These are phyloP conservation scores for Lithobates sylvaticus DNA, from an alignment of 2,797 vertebrate species.

Conservation along the genomic window DNA sequence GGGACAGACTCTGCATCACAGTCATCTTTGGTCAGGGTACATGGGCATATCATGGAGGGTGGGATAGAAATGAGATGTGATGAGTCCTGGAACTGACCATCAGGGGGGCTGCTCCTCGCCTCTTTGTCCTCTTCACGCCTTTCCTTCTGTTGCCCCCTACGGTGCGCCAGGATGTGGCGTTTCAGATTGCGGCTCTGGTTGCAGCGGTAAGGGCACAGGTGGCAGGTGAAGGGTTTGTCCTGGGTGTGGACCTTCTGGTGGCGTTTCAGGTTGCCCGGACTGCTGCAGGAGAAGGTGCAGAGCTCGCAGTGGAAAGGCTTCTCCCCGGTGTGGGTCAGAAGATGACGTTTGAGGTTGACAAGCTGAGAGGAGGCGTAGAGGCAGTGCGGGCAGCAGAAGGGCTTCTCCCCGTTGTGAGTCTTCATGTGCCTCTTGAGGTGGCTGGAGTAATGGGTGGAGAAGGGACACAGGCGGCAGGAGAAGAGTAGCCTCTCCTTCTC, in stretches of 20 bases:
- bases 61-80: neutral
- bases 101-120: no score
- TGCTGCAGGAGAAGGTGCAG: conserved; percentile 95
- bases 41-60: neutral
- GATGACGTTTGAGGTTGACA: conserved; percentile 94
- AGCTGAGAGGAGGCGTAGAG: conserved; percentile 94
- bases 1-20: no score
- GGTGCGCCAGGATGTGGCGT: conserved; percentile 75
- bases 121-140: neutral
- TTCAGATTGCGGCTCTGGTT: conserved; percentile 78
- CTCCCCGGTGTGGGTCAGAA: conserved; percentile 94
- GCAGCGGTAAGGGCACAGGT: conserved; percentile 79
- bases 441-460: conserved; percentile 96
- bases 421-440: conserved; percentile 98
- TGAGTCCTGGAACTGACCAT: conserved; percentile 1
- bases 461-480: conserved; percentile 91
- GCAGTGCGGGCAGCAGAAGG: conserved; percentile 89
- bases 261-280: conserved; percentile 92
- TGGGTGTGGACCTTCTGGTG: conserved; percentile 91
- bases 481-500: conserved; percentile 78
- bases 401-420: conserved; percentile 96
- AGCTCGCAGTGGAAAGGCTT: conserved; percentile 90
- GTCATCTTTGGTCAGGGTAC: neutral
- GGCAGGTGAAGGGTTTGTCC: conserved; percentile 80
- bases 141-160: conserved; percentile 61